These are phyloP conservation scores for Lutraria lutraria DNA, from an alignment of 2,888 invertebrate species.

Conservation along the genomic window DNA sequence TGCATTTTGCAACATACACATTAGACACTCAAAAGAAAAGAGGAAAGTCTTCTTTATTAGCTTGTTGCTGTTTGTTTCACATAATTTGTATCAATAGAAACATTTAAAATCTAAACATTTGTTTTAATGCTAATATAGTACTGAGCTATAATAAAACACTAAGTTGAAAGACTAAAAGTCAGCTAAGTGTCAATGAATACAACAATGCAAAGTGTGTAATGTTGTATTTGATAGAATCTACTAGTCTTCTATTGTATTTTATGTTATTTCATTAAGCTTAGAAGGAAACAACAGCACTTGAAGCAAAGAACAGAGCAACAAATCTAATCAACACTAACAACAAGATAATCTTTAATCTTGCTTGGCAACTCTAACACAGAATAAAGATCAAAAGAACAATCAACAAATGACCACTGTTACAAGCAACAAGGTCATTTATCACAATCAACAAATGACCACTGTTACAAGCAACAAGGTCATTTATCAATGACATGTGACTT, in stretches of 20 bases:
- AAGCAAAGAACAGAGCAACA: neutral
- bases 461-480: conserved; percentile 39
- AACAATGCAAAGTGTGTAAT: neutral
- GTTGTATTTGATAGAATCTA: neutral
- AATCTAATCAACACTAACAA: neutral
- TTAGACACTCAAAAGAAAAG: too few species aligned
- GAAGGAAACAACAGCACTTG: neutral
- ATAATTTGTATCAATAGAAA: too few species aligned
- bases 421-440: conserved; percentile 49
- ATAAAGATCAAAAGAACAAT: conserved; percentile 32
- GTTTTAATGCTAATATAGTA: neutral
- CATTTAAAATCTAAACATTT: neutral
- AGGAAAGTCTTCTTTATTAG: too few species aligned
- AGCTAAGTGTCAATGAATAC: neutral
- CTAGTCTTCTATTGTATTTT: neutral
- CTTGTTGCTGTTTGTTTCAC: too few species aligned
- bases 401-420: conserved; percentile 39
- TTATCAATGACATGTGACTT: conserved; percentile 46
- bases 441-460: conserved; percentile 46
- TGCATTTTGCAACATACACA: too few species aligned
- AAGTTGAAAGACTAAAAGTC: neutral
- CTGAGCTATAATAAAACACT: neutral
- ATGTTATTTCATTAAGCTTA: neutral
- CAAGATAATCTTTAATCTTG: neutral
- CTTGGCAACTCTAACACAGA: neutral